Percentiles rank a stretch among this genome's conserved stretches.
Evolutionary conservation across 2,888 invertebrate species (phyloP).

Genomic region (Cephus nigrinus): DNA sequence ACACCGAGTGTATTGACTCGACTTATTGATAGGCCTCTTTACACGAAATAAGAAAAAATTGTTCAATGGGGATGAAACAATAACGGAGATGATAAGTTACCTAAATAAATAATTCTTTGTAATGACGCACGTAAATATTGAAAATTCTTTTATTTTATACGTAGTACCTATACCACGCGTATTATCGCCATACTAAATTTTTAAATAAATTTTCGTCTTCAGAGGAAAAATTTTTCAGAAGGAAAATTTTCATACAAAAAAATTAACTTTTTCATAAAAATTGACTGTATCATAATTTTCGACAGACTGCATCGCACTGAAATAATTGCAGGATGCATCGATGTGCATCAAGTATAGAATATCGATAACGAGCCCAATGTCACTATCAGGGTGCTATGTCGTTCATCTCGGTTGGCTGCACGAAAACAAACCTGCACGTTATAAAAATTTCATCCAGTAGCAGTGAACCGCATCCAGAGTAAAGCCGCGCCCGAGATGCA

Average conservation of each 20-base stretch:
- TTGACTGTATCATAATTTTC: neutral
- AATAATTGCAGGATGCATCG: neutral
- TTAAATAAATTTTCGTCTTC: neutral
- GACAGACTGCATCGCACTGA: neutral
- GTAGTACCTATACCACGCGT: too few species aligned
- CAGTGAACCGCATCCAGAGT: neutral
- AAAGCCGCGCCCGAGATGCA: neutral
- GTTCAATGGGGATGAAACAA: neutral
- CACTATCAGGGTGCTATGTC: neutral
- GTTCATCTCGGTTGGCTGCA: neutral
- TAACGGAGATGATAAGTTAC: neutral
- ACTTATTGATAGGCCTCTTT: neutral
- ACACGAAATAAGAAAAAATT: neutral
- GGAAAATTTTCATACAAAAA: neutral
- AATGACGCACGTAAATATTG: neutral
- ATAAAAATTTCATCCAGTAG: neutral
- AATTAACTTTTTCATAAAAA: neutral
- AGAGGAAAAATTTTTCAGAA: too few species aligned
- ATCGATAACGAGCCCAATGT: slow-evolving; percentile 1
- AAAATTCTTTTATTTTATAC: neutral
- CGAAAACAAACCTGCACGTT: neutral
- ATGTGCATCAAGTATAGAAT: neutral
- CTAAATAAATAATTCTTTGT: neutral
- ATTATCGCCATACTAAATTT: neutral
- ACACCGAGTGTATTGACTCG: neutral